Evolutionary conservation across 2,113 vertebrate genomes (phyloP).

Genomic region (Circaetus gallicus): DNA sequence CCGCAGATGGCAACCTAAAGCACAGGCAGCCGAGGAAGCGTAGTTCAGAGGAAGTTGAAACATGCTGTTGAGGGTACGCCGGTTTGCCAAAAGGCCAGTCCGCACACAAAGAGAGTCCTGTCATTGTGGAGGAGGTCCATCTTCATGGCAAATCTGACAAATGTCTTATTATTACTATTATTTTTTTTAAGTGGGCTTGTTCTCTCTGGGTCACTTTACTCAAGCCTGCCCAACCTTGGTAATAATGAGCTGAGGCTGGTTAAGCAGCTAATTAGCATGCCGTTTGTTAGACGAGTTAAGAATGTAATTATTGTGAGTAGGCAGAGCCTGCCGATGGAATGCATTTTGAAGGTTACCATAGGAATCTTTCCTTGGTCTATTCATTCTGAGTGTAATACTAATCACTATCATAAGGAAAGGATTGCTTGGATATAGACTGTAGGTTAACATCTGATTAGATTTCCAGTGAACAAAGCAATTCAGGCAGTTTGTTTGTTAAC

Average conservation of each 20-base stretch:
- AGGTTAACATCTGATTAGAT: conserved; percentile 77
- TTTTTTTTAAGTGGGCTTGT: conserved; percentile 24
- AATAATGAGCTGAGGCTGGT: conserved; percentile 74
- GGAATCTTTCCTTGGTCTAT: conserved; percentile 80
- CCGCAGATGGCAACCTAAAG: not conserved
- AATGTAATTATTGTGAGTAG: conserved; percentile 87
- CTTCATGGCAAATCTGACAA: conserved; percentile 30
- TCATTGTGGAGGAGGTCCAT: not conserved
- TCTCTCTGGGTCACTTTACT: conserved; percentile 60
- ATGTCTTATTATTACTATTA: conserved; percentile 35
- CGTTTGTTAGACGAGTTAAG: conserved; percentile 85
- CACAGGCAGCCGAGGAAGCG: accelerated
- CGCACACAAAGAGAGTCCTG: not conserved
- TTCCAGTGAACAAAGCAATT: conserved; percentile 70
- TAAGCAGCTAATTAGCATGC: conserved; percentile 82
- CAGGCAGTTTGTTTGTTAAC: conserved; percentile 75
- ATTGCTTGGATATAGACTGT: conserved; percentile 84
- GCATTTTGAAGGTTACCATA: conserved; percentile 81
- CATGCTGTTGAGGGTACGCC: accelerated
- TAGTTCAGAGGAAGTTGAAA: not conserved
- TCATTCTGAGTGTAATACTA: conserved; percentile 84
- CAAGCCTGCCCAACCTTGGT: conserved; percentile 43
- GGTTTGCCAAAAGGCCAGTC: not conserved
- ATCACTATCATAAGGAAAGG: conserved; percentile 96
- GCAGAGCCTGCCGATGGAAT: conserved; percentile 75